phyloP scores from a whole-genome alignment of 2,797 vertebrate genomes.

The Meriones psammophilus region DNA sequence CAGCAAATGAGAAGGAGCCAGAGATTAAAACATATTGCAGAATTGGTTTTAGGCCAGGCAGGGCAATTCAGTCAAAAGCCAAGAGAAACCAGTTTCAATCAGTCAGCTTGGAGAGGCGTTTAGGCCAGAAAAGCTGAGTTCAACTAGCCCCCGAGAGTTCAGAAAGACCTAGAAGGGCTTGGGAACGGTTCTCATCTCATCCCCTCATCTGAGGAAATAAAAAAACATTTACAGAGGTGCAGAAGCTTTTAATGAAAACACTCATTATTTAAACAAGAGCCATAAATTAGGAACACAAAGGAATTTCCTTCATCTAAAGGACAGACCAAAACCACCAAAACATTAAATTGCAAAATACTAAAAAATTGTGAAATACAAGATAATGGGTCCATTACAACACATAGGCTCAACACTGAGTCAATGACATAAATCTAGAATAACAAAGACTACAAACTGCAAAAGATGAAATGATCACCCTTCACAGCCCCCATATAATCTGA shows the following conservation, averaged over 20 bases:
- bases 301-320: slow-evolving; percentile 40
- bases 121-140: no score
- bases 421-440: slow-evolving; percentile 22
- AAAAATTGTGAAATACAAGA: slow-evolving; percentile 20
- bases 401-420: background rate
- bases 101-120: no score
- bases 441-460: background rate
- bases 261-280: slow-evolving; percentile 8
- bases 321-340: slow-evolving; percentile 25
- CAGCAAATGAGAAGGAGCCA: no score
- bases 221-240: background rate
- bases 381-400: background rate
- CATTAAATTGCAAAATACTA: slow-evolving; percentile 21
- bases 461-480: slow-evolving; percentile 32
- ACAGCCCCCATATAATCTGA: background rate
- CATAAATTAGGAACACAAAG: background rate
- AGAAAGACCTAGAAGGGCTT: no score
- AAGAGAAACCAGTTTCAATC: no score
- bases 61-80: no score
- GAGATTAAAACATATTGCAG: no score
- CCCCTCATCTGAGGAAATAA: no score
- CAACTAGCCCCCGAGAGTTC: no score
- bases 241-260: background rate
- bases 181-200: no score
- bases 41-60: no score